Percentiles rank a stretch among this genome's conserved stretches.
Evolutionary conservation across 2,888 invertebrate species (phyloP).

Genomic region (Dioctria linearis): DNA sequence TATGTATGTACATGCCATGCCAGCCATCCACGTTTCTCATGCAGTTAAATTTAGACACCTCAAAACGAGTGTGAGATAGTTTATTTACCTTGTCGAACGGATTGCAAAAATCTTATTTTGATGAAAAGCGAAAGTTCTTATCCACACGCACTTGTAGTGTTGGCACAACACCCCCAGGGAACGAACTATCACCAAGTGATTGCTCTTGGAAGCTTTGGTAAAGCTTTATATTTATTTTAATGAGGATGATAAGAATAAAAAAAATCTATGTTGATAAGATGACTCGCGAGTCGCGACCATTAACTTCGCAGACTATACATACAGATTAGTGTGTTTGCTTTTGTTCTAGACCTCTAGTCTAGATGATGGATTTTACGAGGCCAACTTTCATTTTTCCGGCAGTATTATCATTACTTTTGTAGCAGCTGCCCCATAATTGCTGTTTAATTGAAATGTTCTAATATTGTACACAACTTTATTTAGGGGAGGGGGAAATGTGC

Average conservation of each 20-base stretch:
- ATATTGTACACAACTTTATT: too few relatives aligned
- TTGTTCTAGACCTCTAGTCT: conserved; percentile 36
- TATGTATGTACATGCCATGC: too few relatives aligned
- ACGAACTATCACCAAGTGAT: conserved; percentile 10
- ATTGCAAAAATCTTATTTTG: conserved; percentile 13
- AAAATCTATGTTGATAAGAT: not conserved
- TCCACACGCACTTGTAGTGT: not conserved
- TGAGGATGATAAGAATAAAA: conserved; percentile 14
- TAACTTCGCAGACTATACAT: conserved; percentile 3
- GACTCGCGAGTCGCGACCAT: not conserved
- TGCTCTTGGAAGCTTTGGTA: not conserved
- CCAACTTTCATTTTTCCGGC: too few relatives aligned
- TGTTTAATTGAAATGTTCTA: too few relatives aligned
- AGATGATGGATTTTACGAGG: not conserved
- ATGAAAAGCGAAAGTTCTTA: conserved; percentile 25
- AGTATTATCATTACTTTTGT: too few relatives aligned
- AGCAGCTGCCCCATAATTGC: too few relatives aligned
- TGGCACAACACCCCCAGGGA: not conserved
- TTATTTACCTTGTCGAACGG: conserved; percentile 18
- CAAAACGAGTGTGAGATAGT: conserved; percentile 3
- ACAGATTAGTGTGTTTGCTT: conserved; percentile 14
- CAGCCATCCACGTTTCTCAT: not conserved
- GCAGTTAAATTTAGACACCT: conserved; percentile 22
- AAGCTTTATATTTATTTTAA: conserved; percentile 19
- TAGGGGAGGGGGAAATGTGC: too few relatives aligned